Evolutionary conservation across 2,888 invertebrate species (phyloP).

Genomic region (Xanthorhoe spadicearia): DNA sequence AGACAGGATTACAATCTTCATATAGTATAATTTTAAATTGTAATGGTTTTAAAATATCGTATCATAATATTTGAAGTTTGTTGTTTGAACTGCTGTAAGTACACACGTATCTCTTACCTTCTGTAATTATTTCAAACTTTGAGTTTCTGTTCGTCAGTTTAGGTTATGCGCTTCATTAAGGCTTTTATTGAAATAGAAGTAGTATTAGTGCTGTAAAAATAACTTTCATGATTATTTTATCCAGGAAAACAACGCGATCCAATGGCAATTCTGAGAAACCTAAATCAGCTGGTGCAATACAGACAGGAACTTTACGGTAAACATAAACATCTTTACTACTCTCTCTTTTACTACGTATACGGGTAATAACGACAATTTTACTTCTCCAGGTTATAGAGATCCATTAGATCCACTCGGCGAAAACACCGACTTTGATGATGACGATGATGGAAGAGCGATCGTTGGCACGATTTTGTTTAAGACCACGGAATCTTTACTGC

Average conservation of each 20-base stretch:
- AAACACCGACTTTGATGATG: constrained; percentile 72
- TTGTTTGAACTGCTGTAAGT: no score
- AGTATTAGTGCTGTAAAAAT: no score
- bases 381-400: constrained; percentile 64
- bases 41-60: no score
- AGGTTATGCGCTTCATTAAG: neutral
- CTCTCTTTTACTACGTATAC: neutral
- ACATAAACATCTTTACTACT: constrained; percentile 13
- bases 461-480: constrained; percentile 77
- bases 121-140: no score
- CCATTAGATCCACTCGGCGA: constrained; percentile 68
- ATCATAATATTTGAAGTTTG: no score
- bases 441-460: constrained; percentile 75
- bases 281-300: constrained; percentile 73
- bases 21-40: no score
- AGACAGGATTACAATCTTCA: no score
- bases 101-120: no score
- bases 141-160: no score
- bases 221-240: no score
- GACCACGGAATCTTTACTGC: constrained; percentile 72
- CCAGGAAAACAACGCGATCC: constrained; percentile 75
- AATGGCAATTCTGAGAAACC: constrained; percentile 71
- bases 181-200: constrained; percentile 34
- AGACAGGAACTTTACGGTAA: constrained; percentile 74
- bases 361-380: constrained; percentile 20